Evolutionary conservation across 1,140 invertebrate species (phyloP), one percentile per base, ranked within the genome.

Genomic region (Coelopa frigida): DNA sequence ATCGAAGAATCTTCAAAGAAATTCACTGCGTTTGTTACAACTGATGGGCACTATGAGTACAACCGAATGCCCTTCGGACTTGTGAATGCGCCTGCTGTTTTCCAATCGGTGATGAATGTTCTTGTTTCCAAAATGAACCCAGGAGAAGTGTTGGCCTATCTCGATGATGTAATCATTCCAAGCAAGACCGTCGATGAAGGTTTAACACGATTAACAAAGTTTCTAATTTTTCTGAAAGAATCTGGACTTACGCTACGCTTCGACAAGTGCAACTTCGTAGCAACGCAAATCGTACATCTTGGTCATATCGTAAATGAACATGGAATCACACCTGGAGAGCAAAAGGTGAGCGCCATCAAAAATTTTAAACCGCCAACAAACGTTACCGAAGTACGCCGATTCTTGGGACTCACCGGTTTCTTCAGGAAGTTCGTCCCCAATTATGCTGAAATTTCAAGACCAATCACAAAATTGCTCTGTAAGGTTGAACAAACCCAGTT

Each of bases 11-110:
- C 57, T 3, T 57, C 63, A 37, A 55, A 33, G 18, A 24, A 53
- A 3, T 75, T 74, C 51, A 74, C 73, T 0, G 72, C 67, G 1
- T 74, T 74, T 49, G 48, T 49, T 0, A 67, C 60, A 15, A 58
- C 42, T 17, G 46, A 56, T 31, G 54, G 55, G 0, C 54, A 57
- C 27, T 66, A 50, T 46, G 47, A 58, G 17, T 68, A 52, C 29
- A 43, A 47, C 20, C 12, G 46, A 12, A 51, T 67, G 39, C 52
- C 57, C 0, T 58, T 58, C 26, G 62, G 62, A 2, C 26, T 64
- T 0, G 46, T 40, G 3, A 58, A 57, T 31, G 51, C 46, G 3
- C 61, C 58, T 0, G 49, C 72, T 17, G 65, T 68, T 0, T 77
- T 75, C 49, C 67, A 75, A 45, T 32, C 70, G 6, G 51, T 65